These are phyloP conservation scores for Megalurothrips usitatus DNA, from an alignment of 2,888 invertebrate species.

Conservation along the genomic window DNA sequence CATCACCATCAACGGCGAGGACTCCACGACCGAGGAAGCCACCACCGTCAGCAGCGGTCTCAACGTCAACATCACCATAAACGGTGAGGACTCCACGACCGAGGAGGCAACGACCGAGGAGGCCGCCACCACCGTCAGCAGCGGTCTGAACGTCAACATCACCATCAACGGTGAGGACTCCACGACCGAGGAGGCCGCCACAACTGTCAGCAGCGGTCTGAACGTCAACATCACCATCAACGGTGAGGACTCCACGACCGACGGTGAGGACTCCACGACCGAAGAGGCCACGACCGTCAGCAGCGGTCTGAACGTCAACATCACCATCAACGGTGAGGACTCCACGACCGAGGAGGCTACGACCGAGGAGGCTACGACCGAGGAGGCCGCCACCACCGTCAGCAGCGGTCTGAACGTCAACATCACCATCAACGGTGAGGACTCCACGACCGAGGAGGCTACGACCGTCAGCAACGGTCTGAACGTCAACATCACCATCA, in stretches of 20 bases:
- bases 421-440: neutral
- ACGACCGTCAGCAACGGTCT: neutral
- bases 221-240: neutral
- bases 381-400: neutral
- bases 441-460: no score
- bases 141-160: neutral
- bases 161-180: neutral
- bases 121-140: neutral
- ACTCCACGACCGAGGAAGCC: neutral
- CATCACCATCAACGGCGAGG: neutral
- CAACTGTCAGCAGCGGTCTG: neutral
- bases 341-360: neutral
- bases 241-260: neutral
- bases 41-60: neutral
- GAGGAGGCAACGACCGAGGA: neutral
- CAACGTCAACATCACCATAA: neutral
- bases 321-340: neutral
- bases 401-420: neutral
- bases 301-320: neutral
- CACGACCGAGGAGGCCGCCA: neutral
- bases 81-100: neutral
- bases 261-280: neutral
- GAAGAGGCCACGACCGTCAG: neutral
- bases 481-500: neutral
- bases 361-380: neutral